phyloP scores from a whole-genome alignment of 2,113 vertebrate species.

The Pomatostomus ruficeps region DNA sequence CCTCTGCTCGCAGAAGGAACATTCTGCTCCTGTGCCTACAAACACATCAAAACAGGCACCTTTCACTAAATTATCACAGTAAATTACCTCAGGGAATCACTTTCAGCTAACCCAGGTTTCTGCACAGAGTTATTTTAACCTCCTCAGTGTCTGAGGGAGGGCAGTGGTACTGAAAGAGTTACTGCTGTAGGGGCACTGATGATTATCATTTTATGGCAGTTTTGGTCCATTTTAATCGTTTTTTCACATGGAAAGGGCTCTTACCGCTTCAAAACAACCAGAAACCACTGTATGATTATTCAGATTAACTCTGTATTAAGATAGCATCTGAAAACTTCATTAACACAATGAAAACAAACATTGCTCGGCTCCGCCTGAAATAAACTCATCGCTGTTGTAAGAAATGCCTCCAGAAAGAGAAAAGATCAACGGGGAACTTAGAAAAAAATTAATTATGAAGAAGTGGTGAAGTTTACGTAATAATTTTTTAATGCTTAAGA shows the following conservation, averaged over 20 bases:
- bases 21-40: not conserved
- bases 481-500: not conserved
- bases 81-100: not conserved
- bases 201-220: not conserved
- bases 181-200: not conserved
- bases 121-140: not conserved
- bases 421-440: not conserved
- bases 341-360: not conserved
- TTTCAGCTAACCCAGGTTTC: not conserved
- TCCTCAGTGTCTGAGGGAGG: not conserved
- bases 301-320: not conserved
- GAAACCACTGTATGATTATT: not conserved
- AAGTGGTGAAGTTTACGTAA: not conserved
- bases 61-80: not conserved
- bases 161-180: not conserved
- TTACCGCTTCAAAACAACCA: not conserved
- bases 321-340: not conserved
- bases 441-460: not conserved
- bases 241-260: not conserved
- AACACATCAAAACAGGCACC: not conserved
- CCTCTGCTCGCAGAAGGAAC: not conserved
- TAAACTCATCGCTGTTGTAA: not conserved
- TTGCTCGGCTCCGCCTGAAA: not conserved
- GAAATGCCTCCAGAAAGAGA: not conserved
- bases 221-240: not conserved